These are phyloP conservation scores for Lepisosteus oculatus DNA, from an alignment of 2,113 vertebrate genomes.

Conservation along the genomic window DNA sequence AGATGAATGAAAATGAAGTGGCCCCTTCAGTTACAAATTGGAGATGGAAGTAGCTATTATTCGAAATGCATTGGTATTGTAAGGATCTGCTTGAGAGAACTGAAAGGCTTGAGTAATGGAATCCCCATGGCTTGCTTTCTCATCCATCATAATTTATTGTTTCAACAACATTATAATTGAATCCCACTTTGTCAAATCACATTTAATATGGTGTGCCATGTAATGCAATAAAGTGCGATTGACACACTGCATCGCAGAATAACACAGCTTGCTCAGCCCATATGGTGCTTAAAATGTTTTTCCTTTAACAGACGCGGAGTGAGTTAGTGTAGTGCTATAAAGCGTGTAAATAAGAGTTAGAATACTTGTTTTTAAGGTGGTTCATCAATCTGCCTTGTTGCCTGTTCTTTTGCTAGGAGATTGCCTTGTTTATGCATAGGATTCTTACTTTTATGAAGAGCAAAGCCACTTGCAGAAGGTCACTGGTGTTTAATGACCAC, in stretches of 20 bases:
- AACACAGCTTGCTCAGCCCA: background rate
- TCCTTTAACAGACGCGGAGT: background rate
- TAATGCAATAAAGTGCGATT: slow-evolving; percentile 5
- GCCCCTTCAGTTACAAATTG: slow-evolving; percentile 1
- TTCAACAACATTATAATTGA: slow-evolving; percentile 10
- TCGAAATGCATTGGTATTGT: background rate
- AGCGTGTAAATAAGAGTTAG: no score
- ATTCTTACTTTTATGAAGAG: no score
- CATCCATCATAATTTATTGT: slow-evolving; percentile 15
- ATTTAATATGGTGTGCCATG: slow-evolving; percentile 5
- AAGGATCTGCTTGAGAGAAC: background rate
- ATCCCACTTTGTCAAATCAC: background rate
- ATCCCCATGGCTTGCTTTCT: background rate
- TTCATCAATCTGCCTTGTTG: no score
- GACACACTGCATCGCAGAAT: background rate
- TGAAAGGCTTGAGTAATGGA: background rate
- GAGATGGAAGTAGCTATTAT: slow-evolving; percentile 1
- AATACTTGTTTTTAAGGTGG: no score
- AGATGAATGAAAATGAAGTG: background rate
- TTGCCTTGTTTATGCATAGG: no score
- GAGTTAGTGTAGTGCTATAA: no score
- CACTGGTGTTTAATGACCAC: no score
- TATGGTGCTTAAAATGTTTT: background rate
- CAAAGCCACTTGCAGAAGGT: no score
- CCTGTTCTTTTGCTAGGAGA: no score